A percentile compares a stretch with the other conserved stretches of the same genome.
phyloP scores from a whole-genome alignment of 2,888 invertebrate species.

The Callyntrura guangdongensis region DNA sequence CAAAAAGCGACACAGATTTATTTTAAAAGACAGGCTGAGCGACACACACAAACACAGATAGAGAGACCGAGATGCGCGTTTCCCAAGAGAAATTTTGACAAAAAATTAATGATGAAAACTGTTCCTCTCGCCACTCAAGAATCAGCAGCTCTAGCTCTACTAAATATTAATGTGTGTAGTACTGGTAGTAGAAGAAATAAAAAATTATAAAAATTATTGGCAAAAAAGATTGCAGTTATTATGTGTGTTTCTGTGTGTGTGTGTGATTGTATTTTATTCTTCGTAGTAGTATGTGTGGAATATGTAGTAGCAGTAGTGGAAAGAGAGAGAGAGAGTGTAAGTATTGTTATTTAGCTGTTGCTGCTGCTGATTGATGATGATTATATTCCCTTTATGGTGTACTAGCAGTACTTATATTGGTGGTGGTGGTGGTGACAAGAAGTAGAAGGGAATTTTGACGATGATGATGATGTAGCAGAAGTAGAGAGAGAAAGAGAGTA shows the following conservation, averaged over 20 bases:
- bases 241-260: conserved; percentile 21
- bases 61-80: conserved; percentile 17
- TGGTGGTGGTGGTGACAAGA: conserved; percentile 67
- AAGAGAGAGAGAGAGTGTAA: neutral
- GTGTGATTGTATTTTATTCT: conserved; percentile 27
- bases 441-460: conserved; percentile 45
- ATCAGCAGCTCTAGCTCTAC: conserved; percentile 31
- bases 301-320: neutral
- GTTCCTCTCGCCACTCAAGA: neutral
- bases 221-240: conserved; percentile 35
- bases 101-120: conserved; percentile 15
- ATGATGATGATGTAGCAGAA: conserved; percentile 67
- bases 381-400: conserved; percentile 56
- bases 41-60: neutral
- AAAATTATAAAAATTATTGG: conserved; percentile 30
- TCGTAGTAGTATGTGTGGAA: neutral
- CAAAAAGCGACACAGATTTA: neutral
- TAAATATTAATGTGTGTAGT: conserved; percentile 17
- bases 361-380: conserved; percentile 74
- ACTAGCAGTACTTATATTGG: neutral
- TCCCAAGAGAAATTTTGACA: conserved; percentile 15
- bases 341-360: conserved; percentile 52
- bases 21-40: too few species aligned
- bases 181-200: conserved; percentile 6
- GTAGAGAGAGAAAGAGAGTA: neutral